These are phyloP conservation scores for Gobionotothen gibberifrons DNA, from an alignment of 2,797 vertebrate genomes.

Conservation along the genomic window DNA sequence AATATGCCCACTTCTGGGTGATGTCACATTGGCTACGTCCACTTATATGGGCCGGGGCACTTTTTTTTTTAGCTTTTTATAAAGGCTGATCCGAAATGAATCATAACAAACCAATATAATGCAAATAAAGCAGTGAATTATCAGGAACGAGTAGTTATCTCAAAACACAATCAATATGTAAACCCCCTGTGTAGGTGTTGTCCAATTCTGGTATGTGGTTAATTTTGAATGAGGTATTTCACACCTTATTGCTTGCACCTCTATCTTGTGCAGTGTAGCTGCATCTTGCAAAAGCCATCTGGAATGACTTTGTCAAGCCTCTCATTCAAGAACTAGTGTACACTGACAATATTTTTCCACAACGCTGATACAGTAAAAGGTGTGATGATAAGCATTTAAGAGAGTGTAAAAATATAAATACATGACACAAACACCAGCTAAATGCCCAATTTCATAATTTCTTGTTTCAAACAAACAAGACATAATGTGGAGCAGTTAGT, in stretches of 20 bases:
- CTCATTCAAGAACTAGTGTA: conserved; percentile 31
- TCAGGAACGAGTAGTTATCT: conserved; percentile 18
- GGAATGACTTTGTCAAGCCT: conserved; percentile 40
- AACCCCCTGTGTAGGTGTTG: conserved; percentile 38
- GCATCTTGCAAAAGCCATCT: conserved; percentile 61
- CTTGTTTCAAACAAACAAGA: neutral
- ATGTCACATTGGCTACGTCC: too few species aligned
- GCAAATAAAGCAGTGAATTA: conserved; percentile 10
- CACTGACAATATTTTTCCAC: conserved; percentile 59
- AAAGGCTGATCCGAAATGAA: conserved; percentile 10
- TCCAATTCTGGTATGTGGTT: conserved; percentile 42
- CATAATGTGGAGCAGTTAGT: neutral
- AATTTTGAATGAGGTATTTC: conserved; percentile 62
- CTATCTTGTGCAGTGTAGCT: conserved; percentile 29
- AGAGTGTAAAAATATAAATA: conserved; percentile 44
- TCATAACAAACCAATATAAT: neutral
- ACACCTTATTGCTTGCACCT: conserved; percentile 54
- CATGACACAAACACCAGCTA: conserved; percentile 25
- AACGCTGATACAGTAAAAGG: conserved; percentile 45
- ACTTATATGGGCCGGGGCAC: too few species aligned
- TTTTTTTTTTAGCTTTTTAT: conserved; percentile 9
- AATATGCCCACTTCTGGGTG: too few species aligned
- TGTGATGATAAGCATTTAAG: conserved; percentile 53
- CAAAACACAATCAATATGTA: conserved; percentile 33
- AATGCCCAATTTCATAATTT: neutral